These are phyloP conservation scores for Sceloporus undulatus DNA, from an alignment of 2,113 vertebrate genomes.

Conservation along the genomic window DNA sequence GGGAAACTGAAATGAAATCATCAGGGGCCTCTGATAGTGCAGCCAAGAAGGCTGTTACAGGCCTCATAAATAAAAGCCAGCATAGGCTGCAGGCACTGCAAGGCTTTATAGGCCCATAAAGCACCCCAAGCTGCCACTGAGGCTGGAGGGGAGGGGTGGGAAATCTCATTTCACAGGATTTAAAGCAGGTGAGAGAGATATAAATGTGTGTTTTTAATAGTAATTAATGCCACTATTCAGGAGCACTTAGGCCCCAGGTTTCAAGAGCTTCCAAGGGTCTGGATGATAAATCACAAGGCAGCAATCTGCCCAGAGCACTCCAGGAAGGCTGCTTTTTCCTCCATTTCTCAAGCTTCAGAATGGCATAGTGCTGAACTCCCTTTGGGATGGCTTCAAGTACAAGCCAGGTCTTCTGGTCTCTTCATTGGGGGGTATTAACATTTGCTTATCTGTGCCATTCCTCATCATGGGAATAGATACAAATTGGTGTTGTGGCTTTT, in stretches of 20 bases:
- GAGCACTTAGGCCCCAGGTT: conserved; percentile 67
- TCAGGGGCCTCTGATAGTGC: conserved; percentile 47
- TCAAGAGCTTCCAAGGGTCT: conserved; percentile 55
- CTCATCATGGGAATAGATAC: not conserved
- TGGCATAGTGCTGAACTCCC: not conserved
- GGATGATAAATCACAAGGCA: conserved; percentile 60
- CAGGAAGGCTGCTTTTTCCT: not conserved
- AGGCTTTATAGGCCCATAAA: conserved; percentile 75
- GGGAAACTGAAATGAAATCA: conserved; percentile 24
- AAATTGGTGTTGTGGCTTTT: not conserved
- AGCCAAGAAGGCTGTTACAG: conserved; percentile 65
- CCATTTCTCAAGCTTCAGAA: not conserved
- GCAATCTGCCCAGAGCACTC: not conserved
- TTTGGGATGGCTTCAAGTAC: not conserved
- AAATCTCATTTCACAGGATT: conserved; percentile 79
- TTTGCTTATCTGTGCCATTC: not conserved
- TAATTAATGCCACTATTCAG: conserved; percentile 76
- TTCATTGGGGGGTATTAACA: not conserved
- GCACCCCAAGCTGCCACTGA: conserved; percentile 64
- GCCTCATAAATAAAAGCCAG: conserved; percentile 68
- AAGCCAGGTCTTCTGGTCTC: not conserved
- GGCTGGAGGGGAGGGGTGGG: conserved; percentile 66
- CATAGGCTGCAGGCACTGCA: conserved; percentile 67
- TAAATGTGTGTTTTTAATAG: conserved; percentile 77
- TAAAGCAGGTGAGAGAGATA: conserved; percentile 77